Base-by-base conservation (phyloP, 2,797 vertebrate species). In the Melanotaenia nigrans region DNA sequence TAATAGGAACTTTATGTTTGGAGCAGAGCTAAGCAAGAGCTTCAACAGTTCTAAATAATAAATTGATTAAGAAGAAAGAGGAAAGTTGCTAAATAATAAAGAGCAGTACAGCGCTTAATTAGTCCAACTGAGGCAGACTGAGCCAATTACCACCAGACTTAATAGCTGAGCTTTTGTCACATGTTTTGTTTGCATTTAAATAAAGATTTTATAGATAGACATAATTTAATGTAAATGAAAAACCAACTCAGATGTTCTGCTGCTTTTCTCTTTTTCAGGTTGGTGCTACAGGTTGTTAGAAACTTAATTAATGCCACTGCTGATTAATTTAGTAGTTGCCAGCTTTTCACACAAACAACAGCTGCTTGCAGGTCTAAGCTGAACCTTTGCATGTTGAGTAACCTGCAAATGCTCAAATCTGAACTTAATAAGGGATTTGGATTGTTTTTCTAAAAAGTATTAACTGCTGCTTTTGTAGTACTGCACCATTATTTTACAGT, bases 311-410 rank as follows among this genome's bases (percentile, higher is more conserved):
- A 56, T 22, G 20, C 9, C 5, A 24, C 58, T 14, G n/a, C 5
- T 60, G 58, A 60, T 25, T 60, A 38, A 60, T 60, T 38, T 14
- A 60, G n/a, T 22, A 59, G 35, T 36, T 14, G 8, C 51, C 6
- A 25, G 28, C 18, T 14, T 32, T 10, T 57, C 36, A 45, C 36
- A 54, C 28, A 12, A 32, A 66, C 65, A 36, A 12, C 35, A 45
- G 36, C 65, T 18, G 36, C 16, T 22, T 10, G 1, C 9, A 11
- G 40, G 42, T 28, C 25, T 40, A 53, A 53, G 14, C 22, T 25
- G 24, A 13, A 5, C 22, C 22, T 24, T 25, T 25, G 11, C 22
- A 25, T 53, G 51, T 53, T 25, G n/a, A n/a, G 20, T 45, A 2
- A 51, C 2, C 49, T 11, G 49, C 22, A 51, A 51, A 51, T 20